phyloP scores from a whole-genome alignment of 92 coral and sea anemone genomes.

The Phymanthus crucifer region DNA sequence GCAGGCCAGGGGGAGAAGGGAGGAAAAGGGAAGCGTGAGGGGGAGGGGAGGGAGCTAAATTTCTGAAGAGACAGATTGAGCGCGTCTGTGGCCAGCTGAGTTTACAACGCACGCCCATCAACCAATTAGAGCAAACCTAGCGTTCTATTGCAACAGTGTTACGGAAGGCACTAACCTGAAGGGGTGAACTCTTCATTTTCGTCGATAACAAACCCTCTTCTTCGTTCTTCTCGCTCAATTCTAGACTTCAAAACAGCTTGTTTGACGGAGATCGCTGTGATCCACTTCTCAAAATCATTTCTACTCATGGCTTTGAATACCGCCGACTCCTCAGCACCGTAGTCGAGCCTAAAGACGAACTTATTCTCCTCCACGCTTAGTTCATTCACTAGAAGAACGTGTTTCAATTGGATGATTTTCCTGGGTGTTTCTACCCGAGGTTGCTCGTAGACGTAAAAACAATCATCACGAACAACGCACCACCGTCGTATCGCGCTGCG shows the following conservation, averaged over 20 bases:
- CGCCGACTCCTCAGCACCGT: conserved; percentile 54
- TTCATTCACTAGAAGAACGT: conserved; percentile 61
- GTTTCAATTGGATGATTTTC: conserved; percentile 53
- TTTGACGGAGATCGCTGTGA: conserved; percentile 83
- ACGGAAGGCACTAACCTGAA: not conserved
- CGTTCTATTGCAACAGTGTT: not conserved
- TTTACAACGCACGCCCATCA: no score
- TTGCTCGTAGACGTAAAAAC: conserved; percentile 66
- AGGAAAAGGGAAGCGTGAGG: no score
- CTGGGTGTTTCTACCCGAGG: conserved; percentile 57
- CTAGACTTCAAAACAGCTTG: conserved; percentile 71
- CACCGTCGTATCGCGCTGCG: conserved; percentile 91
- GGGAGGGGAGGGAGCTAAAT: no score
- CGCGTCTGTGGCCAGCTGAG: no score
- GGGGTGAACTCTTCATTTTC: conserved; percentile 20
- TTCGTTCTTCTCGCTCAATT: conserved; percentile 53
- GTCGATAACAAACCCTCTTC: conserved; percentile 34
- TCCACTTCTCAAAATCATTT: conserved; percentile 91
- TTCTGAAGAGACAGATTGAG: no score
- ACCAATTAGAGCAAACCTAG: no score
- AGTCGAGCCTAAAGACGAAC: conserved; percentile 70
- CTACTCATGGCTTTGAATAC: conserved; percentile 80
- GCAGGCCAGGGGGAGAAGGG: no score
- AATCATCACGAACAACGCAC: conserved; percentile 81
- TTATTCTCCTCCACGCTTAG: conserved; percentile 55